These are phyloP conservation scores for Stichopus chloronotus DNA, from an alignment of 35 echinoderm and acorn worm species.

Conservation along the genomic window DNA sequence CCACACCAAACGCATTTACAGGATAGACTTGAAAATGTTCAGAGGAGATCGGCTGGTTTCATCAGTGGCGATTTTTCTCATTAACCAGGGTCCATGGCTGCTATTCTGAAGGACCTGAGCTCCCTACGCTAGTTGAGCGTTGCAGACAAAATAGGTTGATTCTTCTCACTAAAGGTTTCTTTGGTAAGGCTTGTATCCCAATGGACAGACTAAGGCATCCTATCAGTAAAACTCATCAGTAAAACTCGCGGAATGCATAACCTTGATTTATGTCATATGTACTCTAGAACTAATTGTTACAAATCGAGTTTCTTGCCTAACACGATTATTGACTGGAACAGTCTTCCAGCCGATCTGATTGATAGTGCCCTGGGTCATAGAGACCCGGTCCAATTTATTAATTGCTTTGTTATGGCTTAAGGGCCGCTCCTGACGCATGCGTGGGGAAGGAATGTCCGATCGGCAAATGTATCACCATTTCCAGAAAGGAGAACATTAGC, in stretches of 20 bases:
- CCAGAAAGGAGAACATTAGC: too few relatives aligned
- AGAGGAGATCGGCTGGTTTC: background rate
- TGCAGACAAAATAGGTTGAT: background rate
- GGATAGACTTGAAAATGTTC: background rate
- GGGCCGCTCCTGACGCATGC: too few relatives aligned
- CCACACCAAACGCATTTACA: background rate
- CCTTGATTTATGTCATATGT: background rate
- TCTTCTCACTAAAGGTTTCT: background rate
- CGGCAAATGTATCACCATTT: too few relatives aligned
- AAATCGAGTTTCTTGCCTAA: background rate
- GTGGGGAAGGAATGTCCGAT: too few relatives aligned
- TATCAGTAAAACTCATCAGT: too few relatives aligned
- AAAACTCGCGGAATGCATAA: too few relatives aligned
- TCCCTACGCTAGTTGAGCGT: background rate
- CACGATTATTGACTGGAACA: background rate
- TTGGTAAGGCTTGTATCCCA: background rate
- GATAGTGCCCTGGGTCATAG: too few relatives aligned
- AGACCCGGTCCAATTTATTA: too few relatives aligned
- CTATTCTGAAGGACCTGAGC: background rate
- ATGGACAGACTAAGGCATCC: background rate
- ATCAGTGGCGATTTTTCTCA: background rate
- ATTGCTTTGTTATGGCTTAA: too few relatives aligned
- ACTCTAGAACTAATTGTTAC: background rate
- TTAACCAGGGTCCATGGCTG: background rate
- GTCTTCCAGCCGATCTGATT: too few relatives aligned